Conservation (phyloP, 2,888 invertebrate genomes). For the Cephus pygmeus region DNA sequence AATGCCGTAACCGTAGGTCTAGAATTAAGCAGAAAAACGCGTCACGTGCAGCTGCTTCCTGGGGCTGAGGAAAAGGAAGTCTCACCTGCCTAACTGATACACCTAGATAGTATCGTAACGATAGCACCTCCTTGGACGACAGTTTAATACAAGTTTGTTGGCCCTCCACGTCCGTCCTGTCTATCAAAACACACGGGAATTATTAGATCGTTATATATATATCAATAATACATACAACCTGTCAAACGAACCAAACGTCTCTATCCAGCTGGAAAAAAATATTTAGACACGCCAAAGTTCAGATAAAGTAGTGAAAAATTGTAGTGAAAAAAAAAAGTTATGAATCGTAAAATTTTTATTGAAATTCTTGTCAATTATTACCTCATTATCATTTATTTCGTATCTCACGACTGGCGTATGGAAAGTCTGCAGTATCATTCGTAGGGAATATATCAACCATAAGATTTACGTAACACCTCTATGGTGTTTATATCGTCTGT, state of each 20-base stretch:
- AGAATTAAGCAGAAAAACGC: slow-evolving; percentile 42
- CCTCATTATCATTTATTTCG: neutral
- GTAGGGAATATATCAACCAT: neutral
- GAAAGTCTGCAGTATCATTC: neutral
- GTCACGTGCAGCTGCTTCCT: slow-evolving; percentile 44
- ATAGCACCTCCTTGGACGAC: slow-evolving; percentile 30
- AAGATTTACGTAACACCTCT: slow-evolving; percentile 6
- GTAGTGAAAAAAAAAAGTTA: neutral
- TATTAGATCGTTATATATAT: neutral
- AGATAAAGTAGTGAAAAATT: neutral
- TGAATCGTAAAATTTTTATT: neutral
- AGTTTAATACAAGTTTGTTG: slow-evolving; percentile 16
- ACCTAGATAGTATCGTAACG: slow-evolving; percentile 48
- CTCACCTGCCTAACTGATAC: slow-evolving; percentile 50
- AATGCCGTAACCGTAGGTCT: slow-evolving; percentile 1
- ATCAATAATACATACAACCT: neutral
- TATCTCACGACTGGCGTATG: neutral
- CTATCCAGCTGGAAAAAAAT: neutral
- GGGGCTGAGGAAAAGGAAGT: slow-evolving; percentile 45
- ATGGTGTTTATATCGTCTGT: neutral
- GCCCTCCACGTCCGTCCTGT: neutral
- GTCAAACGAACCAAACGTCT: neutral
- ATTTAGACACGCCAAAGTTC: slow-evolving; percentile 17
- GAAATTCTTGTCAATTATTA: neutral
- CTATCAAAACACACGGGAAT: neutral